A percentile compares a stretch with the other conserved stretches of the same genome.
Conservation (phyloP, 2,113 vertebrate species). For the Albula goreensis region DNA sequence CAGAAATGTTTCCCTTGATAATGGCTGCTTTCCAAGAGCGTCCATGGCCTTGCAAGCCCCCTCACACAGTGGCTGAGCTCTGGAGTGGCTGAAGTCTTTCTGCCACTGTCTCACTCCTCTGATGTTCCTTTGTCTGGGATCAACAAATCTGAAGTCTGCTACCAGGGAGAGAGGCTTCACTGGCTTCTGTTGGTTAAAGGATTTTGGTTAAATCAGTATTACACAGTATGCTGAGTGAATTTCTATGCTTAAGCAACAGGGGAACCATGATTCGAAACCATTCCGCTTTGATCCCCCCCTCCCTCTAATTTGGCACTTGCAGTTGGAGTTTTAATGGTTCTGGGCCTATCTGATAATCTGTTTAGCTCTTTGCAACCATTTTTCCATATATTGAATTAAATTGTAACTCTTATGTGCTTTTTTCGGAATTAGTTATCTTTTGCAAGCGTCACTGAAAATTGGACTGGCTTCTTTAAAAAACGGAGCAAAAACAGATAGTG, state of each 20-base stretch:
- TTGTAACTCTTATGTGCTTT: neutral
- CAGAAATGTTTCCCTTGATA: neutral
- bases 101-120: neutral
- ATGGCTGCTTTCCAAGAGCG: neutral
- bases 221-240: neutral
- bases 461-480: neutral
- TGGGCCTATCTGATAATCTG: neutral
- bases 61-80: neutral
- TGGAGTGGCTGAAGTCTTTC: neutral
- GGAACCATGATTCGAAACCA: neutral
- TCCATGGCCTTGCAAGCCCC: neutral
- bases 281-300: neutral
- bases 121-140: too few species aligned
- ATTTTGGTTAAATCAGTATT: neutral
- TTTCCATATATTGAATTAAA: neutral
- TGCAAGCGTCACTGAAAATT: neutral
- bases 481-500: neutral
- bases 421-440: neutral
- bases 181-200: neutral
- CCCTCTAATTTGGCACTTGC: neutral
- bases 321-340: neutral
- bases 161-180: neutral
- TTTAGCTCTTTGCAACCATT: neutral
- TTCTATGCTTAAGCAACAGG: neutral
- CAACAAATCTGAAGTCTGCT: neutral